phyloP scores from a whole-genome alignment of 2,113 vertebrate species.

The Hiodon alosoides region DNA sequence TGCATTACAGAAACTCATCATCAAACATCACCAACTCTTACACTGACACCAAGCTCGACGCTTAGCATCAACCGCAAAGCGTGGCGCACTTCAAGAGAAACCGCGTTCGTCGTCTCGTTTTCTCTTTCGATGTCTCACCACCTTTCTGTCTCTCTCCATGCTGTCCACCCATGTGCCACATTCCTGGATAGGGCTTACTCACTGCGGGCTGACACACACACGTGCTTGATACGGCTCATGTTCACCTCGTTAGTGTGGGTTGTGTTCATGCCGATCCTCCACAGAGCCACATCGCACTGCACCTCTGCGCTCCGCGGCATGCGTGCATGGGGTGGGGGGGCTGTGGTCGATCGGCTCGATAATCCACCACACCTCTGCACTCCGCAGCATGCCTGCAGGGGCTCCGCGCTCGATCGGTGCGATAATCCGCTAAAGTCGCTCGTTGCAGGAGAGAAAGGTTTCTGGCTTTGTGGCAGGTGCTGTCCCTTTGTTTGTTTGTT shows the following conservation, averaged over 20 bases:
- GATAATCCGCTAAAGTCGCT: no score
- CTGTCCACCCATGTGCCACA: not conserved
- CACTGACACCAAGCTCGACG: not conserved
- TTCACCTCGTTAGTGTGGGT: not conserved
- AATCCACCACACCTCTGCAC: no score
- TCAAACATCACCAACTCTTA: not conserved
- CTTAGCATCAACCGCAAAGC: not conserved
- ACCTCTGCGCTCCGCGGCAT: not conserved
- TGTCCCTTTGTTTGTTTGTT: no score
- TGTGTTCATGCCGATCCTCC: not conserved
- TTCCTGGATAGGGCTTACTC: not conserved
- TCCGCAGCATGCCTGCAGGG: no score
- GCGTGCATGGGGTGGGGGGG: no score
- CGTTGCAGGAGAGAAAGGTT: no score
- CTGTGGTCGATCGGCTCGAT: no score
- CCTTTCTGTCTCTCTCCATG: not conserved
- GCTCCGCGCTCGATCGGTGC: no score
- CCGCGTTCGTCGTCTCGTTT: constrained; percentile 1
- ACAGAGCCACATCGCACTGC: not conserved
- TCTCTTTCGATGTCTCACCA: not conserved
- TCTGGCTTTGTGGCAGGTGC: no score
- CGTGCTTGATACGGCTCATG: not conserved
- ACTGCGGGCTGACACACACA: not conserved
- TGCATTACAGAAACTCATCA: not conserved
- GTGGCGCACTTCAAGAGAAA: not conserved